Base-by-base conservation (phyloP, 64 coral and sea anemone species). In the Orbicella faveolata region DNA sequence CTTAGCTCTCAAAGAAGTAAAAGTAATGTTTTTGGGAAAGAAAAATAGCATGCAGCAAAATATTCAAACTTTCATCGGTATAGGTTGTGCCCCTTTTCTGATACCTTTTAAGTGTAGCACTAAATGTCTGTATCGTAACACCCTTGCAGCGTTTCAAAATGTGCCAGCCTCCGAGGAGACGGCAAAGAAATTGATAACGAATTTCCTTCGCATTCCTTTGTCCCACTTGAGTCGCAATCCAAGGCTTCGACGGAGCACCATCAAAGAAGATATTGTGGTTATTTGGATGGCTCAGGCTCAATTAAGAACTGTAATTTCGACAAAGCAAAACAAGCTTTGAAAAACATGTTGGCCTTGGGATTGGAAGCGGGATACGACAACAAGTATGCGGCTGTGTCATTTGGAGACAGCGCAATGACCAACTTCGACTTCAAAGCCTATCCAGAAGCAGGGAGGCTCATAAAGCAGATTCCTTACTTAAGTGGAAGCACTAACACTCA, bases 241-340 rank as follows among this genome's bases (percentile, higher is more conserved):
- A 15, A 36, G 53, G 37, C 18, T 51, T 16, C 30, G 35, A 39
- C 52, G 21, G 6, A 61, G n/a, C 52, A 25, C 2, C 3, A 15
- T 52, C 8, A 15, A 59, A 17, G 51, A 57, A 79, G 89, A 91
- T 52, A 72, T 91, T 11, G 30, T 91, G 66, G 70, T 91, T 12
- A 52, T 91, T 48, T 91, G n/a, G 89, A 91, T 25, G 69, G 78
- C 14, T 91, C 89, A 10, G 72, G 73, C 12, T 91, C 89, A 12
- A 55, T 91, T n/a, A 37, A 39, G 3, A 44, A 48, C 6, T 33
- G 57, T 4, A 57, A 91, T 26, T 91, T 83, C 51, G 55, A 79
- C 16, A 44, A 76, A 72, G 79, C 79, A 36, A 67, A 83, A 3
- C 33, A 25, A 17, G 89, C 79, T 1, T 33, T 91, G 4, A 68